A percentile compares a stretch with the other conserved stretches of the same genome.
Evolutionary conservation across 2,113 vertebrate species (phyloP).

Genomic region (Hydropotes inermis): DNA sequence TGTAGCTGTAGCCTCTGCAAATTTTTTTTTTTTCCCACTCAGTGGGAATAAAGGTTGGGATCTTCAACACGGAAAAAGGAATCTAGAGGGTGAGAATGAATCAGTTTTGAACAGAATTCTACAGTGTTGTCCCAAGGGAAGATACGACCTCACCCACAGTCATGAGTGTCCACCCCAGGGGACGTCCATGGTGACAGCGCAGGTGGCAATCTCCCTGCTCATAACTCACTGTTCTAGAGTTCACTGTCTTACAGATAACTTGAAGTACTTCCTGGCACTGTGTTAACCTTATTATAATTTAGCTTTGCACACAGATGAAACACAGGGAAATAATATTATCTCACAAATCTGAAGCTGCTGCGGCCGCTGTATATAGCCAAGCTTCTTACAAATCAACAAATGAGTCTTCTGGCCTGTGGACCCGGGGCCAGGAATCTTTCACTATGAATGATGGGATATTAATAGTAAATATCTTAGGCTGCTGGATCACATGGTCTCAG

Average conservation of each 20-base stretch:
- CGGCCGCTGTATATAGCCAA: neutral
- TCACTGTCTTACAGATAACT: neutral
- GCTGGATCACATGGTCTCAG: neutral
- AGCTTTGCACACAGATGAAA: neutral
- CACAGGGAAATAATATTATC: neutral
- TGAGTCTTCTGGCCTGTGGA: neutral
- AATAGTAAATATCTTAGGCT: neutral
- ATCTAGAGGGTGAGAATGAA: neutral
- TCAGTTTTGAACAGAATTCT: neutral
- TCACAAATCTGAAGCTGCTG: neutral
- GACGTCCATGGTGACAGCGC: fast-evolving
- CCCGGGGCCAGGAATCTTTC: neutral
- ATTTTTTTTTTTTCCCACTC: neutral
- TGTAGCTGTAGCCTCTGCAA: neutral
- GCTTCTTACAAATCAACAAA: neutral
- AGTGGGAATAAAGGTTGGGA: neutral
- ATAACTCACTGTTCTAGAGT: neutral
- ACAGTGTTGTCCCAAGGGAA: neutral
- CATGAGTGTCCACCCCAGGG: neutral
- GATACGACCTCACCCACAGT: neutral
- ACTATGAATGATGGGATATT: neutral
- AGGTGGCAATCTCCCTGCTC: neutral
- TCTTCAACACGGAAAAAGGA: neutral
- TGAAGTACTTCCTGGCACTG: neutral
- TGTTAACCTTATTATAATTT: neutral